Evolutionary conservation across 2,797 vertebrate genomes (phyloP).

Genomic region (Aldrovandia affinis): DNA sequence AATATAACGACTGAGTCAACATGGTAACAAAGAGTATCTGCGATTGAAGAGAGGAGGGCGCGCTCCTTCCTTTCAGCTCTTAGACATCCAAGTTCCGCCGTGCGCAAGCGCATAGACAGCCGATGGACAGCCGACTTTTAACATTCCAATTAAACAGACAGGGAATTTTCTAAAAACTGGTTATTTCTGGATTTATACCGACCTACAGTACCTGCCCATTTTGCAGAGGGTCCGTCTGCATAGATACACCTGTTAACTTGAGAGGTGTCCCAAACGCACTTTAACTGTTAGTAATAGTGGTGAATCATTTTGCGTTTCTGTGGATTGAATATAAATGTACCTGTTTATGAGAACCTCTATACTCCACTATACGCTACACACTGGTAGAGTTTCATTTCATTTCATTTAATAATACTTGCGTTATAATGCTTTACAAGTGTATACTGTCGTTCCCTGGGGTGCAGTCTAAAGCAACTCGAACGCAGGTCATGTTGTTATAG

Average conservation of each 20-base stretch:
- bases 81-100: constrained; percentile 77
- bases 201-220: too few relatives aligned
- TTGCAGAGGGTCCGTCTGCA: too few relatives aligned
- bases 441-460: neutral
- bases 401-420: neutral
- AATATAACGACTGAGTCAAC: constrained; percentile 51
- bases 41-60: constrained; percentile 65
- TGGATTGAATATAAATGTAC: neutral
- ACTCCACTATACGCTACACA: too few relatives aligned
- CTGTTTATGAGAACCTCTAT: too few relatives aligned
- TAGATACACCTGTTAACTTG: too few relatives aligned
- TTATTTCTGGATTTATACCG: neutral
- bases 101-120: constrained; percentile 83
- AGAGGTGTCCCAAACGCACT: too few relatives aligned
- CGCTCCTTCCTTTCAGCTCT: constrained; percentile 75
- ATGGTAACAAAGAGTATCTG: constrained; percentile 54
- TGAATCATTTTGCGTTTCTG: neutral
- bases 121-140: constrained; percentile 64
- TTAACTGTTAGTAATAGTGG: neutral
- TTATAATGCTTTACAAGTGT: neutral
- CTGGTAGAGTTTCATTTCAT: neutral
- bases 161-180: neutral
- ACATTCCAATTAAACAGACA: constrained; percentile 55
- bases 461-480: neutral
- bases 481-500: neutral